Conservation (phyloP, 2,888 invertebrate species). For the Drosophila macrospina region DNA sequence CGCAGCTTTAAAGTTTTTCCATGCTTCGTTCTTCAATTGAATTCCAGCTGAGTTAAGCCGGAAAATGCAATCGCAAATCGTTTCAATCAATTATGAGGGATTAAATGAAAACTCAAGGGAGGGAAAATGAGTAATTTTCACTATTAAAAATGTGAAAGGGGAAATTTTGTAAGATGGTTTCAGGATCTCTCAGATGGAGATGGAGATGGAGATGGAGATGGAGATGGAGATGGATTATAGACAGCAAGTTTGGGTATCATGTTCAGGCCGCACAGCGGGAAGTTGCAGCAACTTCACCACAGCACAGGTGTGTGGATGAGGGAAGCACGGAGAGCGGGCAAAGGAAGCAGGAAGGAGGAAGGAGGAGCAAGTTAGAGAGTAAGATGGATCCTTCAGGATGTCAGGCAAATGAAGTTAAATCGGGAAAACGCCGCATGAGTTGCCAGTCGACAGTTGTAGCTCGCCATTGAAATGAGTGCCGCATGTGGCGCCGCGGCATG, state of each 20-base stretch:
- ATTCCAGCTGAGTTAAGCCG: conserved; percentile 9
- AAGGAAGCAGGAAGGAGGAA: not conserved
- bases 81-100: conserved; percentile 24
- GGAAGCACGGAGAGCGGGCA: not conserved
- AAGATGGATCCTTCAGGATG: conserved; percentile 20
- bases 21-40: not conserved
- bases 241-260: not conserved
- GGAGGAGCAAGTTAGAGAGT: not conserved
- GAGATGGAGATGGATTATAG: conserved; percentile 8
- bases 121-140: conserved; percentile 3
- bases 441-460: conserved; percentile 16
- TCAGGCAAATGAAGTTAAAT: conserved; percentile 64
- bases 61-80: conserved; percentile 20
- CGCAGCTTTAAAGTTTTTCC: not conserved
- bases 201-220: too few species aligned
- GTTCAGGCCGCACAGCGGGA: conserved; percentile 29
- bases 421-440: conserved; percentile 59
- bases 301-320: not conserved
- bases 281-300: not conserved
- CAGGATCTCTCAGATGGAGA: too few species aligned
- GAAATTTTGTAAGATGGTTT: not conserved
- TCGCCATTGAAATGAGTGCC: conserved; percentile 22
- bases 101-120: conserved; percentile 1
- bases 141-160: not conserved
- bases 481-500: conserved; percentile 34